Percentiles rank a stretch among this genome's conserved stretches.
These are phyloP conservation scores for Gisinianus flammeolus DNA, from an alignment of 2,888 invertebrate genomes.

Conservation along the genomic window DNA sequence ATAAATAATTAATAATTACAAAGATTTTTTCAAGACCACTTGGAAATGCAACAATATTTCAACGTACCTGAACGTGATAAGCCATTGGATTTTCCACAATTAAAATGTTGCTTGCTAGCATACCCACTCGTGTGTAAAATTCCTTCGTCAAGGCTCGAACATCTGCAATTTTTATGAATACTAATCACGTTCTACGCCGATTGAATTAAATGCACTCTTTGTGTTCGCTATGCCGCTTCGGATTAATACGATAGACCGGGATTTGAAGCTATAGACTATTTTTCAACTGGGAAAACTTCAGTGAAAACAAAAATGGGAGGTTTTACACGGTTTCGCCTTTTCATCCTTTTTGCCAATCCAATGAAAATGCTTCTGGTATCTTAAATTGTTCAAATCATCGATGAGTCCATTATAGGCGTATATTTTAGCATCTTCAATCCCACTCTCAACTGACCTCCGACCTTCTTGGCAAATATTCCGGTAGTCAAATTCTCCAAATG, in stretches of 20 bases:
- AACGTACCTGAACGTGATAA: not conserved
- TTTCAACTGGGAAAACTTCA: not conserved
- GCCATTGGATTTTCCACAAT: too few species aligned
- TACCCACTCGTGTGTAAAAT: constrained; percentile 20
- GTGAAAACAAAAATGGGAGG: not conserved
- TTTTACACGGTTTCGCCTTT: not conserved
- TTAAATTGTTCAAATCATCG: not conserved
- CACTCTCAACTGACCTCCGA: not conserved
- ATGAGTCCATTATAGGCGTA: not conserved
- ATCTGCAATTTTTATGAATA: too few species aligned
- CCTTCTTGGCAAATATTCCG: constrained; percentile 5
- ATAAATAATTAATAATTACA: too few species aligned
- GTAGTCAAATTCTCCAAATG: not conserved
- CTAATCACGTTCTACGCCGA: too few species aligned
- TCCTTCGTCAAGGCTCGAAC: not conserved
- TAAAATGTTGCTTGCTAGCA: constrained; percentile 2
- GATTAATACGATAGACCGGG: too few species aligned
- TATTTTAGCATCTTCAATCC: not conserved
- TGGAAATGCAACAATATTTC: too few species aligned
- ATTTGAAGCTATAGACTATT: too few species aligned
- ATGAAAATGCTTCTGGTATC: constrained; percentile 17
- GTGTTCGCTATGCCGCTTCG: too few species aligned
- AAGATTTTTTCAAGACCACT: too few species aligned
- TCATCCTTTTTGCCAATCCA: constrained; percentile 27
- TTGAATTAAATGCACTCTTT: too few species aligned